phyloP scores from a whole-genome alignment of 2,888 invertebrate species.

The Zaprionus bogoriensis region DNA sequence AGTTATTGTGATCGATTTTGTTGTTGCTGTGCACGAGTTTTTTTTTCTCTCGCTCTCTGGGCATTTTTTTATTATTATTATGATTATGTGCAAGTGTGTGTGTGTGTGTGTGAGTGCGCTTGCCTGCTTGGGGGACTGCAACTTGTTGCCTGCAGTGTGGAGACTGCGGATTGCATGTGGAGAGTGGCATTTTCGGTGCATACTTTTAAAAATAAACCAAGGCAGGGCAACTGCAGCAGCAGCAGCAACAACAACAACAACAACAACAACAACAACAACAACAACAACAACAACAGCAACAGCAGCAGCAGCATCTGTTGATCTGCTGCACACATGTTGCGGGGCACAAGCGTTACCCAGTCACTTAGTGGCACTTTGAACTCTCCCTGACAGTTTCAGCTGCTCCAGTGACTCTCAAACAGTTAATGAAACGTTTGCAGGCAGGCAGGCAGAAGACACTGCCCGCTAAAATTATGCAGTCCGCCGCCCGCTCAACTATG shows the following conservation, averaged over 20 bases:
- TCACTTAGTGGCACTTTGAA: constrained; percentile 72
- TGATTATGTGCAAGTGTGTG: constrained; percentile 26
- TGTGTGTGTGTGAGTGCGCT: constrained; percentile 16
- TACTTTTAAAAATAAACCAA: constrained; percentile 60
- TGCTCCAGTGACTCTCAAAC: constrained; percentile 52
- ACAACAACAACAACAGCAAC: not conserved
- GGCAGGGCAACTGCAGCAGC: constrained; percentile 52
- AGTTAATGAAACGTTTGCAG: constrained; percentile 39
- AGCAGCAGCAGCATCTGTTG: constrained; percentile 12
- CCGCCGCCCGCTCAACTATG: constrained; percentile 18
- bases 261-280: constrained; percentile 10
- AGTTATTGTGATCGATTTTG: constrained; percentile 57
- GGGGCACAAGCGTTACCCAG: constrained; percentile 48
- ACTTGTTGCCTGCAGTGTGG: constrained; percentile 58
- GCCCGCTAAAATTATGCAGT: constrained; percentile 39
- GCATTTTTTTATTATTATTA: constrained; percentile 42
- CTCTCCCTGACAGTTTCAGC: constrained; percentile 36
- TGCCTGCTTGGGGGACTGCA: constrained; percentile 48
- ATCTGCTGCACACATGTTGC: not conserved
- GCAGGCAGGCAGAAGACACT: constrained; percentile 11
- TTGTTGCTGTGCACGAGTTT: constrained; percentile 43
- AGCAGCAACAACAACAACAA: constrained; percentile 1
- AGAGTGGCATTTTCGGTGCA: constrained; percentile 56
- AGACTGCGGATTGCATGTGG: constrained; percentile 29
- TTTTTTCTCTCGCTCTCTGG: constrained; percentile 21